phyloP scores from a whole-genome alignment of 2,888 invertebrate species.

The Hirtodrosophila alboralis region DNA sequence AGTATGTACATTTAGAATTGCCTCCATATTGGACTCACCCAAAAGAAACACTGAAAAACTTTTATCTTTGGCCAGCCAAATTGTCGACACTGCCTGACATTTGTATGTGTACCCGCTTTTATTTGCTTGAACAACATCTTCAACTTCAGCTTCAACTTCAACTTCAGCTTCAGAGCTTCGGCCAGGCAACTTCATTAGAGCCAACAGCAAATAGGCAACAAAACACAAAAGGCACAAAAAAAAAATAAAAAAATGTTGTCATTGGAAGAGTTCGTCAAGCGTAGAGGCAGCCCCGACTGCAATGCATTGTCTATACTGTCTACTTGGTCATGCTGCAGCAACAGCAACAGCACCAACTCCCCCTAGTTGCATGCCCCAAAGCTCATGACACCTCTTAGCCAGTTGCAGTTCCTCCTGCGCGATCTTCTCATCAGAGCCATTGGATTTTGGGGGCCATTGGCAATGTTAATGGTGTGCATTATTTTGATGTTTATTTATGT shows the following conservation, averaged over 20 bases:
- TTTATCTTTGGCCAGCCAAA: neutral
- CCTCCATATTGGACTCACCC: too few species aligned
- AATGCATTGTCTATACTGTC: slow-evolving; percentile 49
- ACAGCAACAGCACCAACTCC: neutral
- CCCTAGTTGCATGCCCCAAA: slow-evolving; percentile 21
- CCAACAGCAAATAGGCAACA: slow-evolving; percentile 25
- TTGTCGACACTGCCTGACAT: slow-evolving; percentile 11
- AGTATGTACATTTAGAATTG: too few species aligned
- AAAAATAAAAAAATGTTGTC: slow-evolving; percentile 31
- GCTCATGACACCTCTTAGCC: slow-evolving; percentile 63
- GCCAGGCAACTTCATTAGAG: slow-evolving; percentile 77
- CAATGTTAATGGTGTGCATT: slow-evolving; percentile 80
- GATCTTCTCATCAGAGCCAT: slow-evolving; percentile 19
- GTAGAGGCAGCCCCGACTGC: slow-evolving; percentile 20
- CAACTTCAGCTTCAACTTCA: slow-evolving; percentile 21
- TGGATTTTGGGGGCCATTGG: slow-evolving; percentile 75
- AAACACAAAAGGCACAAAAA: too few species aligned
- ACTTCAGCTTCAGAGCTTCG: too few species aligned
- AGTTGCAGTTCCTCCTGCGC: slow-evolving; percentile 12
- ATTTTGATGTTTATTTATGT: slow-evolving; percentile 80
- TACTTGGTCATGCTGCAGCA: slow-evolving; percentile 28
- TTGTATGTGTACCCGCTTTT: slow-evolving; percentile 29
- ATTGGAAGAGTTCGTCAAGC: slow-evolving; percentile 64
- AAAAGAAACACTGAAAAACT: too few species aligned
- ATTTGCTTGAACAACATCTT: slow-evolving; percentile 26